Percentiles rank a stretch among this genome's conserved stretches.
phyloP scores from a whole-genome alignment of 1,140 invertebrate genomes.

The Leptonema lineaticorne region DNA sequence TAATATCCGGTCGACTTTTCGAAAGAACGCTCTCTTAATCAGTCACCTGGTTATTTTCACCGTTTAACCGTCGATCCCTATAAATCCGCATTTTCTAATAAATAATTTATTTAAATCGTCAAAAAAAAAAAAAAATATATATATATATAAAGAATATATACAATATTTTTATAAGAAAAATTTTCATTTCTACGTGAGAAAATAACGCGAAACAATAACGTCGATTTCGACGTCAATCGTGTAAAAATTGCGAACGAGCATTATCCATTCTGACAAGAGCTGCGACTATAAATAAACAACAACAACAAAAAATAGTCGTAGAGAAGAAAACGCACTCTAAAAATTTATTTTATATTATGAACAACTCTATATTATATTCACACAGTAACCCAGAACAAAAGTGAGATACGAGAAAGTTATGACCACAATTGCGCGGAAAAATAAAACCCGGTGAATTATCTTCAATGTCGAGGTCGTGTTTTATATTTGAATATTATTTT shows the following conservation, averaged over 20 bases:
- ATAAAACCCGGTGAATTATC: neutral
- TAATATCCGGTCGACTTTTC: neutral
- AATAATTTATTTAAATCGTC: no score
- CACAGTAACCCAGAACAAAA: constrained; percentile 3
- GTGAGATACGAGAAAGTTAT: constrained; percentile 14
- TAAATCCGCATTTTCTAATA: neutral
- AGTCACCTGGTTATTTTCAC: neutral
- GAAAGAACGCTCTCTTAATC: neutral
- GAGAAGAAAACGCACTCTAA: neutral
- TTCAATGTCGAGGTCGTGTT: neutral
- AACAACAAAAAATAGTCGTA: no score
- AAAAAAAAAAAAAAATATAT: no score
- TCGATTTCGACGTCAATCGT: constrained; percentile 2
- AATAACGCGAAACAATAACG: neutral
- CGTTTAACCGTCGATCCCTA: neutral
- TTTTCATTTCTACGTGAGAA: constrained; percentile 18
- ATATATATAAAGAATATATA: no score
- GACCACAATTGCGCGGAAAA: constrained; percentile 1
- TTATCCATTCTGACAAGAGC: neutral
- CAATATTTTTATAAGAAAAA: no score
- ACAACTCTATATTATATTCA: no score
- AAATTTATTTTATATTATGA: no score
- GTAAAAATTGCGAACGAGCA: neutral
- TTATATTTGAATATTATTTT: neutral
- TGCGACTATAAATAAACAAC: neutral